Evolutionary conservation across 1,140 invertebrate species (phyloP), one percentile per base, ranked within the genome.

Genomic region (Zophobas atratus): DNA sequence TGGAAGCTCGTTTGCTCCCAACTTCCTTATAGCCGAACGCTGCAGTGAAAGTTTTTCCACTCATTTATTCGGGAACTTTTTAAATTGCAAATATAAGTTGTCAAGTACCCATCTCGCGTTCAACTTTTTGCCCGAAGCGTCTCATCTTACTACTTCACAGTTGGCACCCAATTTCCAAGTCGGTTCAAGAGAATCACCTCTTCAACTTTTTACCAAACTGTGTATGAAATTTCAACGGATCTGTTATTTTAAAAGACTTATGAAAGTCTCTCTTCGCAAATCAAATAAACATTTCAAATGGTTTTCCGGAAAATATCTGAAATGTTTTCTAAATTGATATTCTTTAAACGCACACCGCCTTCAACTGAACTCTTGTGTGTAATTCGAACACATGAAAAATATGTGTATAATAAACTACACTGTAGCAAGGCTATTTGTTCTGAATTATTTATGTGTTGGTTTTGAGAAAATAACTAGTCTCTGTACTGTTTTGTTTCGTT

Each of bases 151-250:
- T 73, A 41, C 71, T 55, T 73, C 51, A 73, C 51, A 36, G 71
- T 73, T 73, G 71, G 71, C 71, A 73, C 71, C 71, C 71, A 73
- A 73, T 73, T 73, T 73, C 71, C 49, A 73, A 73, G 48, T 73
- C 71, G 39, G 48, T 73, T 73, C 39, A 55, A 73, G 55, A 73
- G 71, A 73, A 73, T 73, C 71, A 53, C 55, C 49, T 73, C 71
- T 53, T 73, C 71, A 73, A 73, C 49, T 73, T 56, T 73, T 67
- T 67, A 67, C 60, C 60, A 43, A 67, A 67, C 60, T 67, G 60
- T 67, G 60, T 67, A 67, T 67, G 60, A 67, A 67, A 67, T 67
- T 67, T 67, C 60, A 43, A 67, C 60, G n/a, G 60, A 67, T 67
- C 60, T 67, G 60, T 67, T 67, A 67, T 67, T 67, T 67, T 67